Evolutionary conservation across 2,113 vertebrate genomes (phyloP).

Genomic region (Phyllostomus hastatus): DNA sequence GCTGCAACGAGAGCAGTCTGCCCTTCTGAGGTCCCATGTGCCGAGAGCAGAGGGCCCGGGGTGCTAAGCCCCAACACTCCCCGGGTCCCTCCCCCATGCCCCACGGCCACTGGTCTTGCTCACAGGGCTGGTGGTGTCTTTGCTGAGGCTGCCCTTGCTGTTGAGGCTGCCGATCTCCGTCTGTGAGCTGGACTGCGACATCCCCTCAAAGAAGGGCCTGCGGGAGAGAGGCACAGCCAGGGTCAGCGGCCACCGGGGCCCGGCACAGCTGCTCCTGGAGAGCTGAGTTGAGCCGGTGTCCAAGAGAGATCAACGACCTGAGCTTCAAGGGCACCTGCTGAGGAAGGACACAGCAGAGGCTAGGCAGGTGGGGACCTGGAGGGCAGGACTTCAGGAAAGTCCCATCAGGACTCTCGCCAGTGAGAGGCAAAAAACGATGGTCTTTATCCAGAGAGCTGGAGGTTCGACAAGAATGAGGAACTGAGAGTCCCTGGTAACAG

Average conservation of each 20-base stretch:
- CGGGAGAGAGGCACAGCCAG: neutral
- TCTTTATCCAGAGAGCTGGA: neutral
- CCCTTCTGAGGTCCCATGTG: neutral
- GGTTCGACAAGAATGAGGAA: neutral
- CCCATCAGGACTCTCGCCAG: neutral
- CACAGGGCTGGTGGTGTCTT: slow-evolving; percentile 89
- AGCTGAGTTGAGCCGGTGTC: neutral
- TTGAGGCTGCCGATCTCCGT: slow-evolving; percentile 95
- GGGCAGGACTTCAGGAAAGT: neutral
- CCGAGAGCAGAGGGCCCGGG: neutral
- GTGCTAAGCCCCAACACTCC: fast-evolving
- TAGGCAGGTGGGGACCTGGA: neutral
- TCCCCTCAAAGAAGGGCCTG: slow-evolving; percentile 95
- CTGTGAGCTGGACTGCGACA: slow-evolving; percentile 96
- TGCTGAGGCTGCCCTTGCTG: slow-evolving; percentile 91
- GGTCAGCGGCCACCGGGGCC: neutral
- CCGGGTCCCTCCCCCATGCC: neutral
- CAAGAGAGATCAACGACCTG: neutral
- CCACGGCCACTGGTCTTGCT: slow-evolving; percentile 39
- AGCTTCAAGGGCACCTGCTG: neutral
- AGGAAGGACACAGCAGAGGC: neutral
- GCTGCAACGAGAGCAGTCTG: neutral
- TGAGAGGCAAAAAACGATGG: neutral
- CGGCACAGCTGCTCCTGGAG: neutral
- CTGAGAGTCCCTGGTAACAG: neutral